Evolutionary conservation across 2,888 invertebrate species (phyloP), one percentile per base, ranked within the genome.

Genomic region (Drosophila vallismaia): DNA sequence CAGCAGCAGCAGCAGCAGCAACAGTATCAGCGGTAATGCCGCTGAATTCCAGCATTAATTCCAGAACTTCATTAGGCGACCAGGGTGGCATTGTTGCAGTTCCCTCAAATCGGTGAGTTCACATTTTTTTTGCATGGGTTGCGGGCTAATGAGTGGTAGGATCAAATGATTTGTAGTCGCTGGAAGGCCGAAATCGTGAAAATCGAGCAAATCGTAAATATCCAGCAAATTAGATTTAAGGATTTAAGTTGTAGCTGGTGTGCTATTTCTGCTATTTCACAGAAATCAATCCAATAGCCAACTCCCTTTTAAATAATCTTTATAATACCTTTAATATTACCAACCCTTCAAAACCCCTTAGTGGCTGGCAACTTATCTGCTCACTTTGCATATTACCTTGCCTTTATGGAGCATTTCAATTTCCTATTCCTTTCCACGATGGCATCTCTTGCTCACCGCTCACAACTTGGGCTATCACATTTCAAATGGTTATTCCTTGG

Each of bases 11-110:
- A 56, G 19, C 77, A 54, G 44, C 77, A 40, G 48, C 72, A 56
- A 46, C 68, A 54, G 67, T 69, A 70, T 55, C 79, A 9, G 38
- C 79, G 57, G 53, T 76, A 60, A 52, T 75, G 62, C 78, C 75
- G 71, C 74, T 80, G 72, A 81, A 77, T 82, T 81, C 82, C 86
- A 76, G 60, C 86, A 82, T 77, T 88, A 88, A 88, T 89, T 88
- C 88, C 80, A 77, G 77, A 84, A 80, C 88, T 87, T 79, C 84
- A 86, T 88, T 84, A 80, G 86, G 75, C 74, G 83, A 82, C 74
- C 78, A 71, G 70, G 79, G 55, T 56, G 31, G 58, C 24, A 38
- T 56, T 44, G 52, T 49, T 45, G 45, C 33, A 12, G 45, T 52
- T 36, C 48, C 36, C 28, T 24, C 69, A 38, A 55, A 38, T 36